Base-by-base conservation (phyloP, 2,113 vertebrate genomes). In the Platysteira castanea region DNA sequence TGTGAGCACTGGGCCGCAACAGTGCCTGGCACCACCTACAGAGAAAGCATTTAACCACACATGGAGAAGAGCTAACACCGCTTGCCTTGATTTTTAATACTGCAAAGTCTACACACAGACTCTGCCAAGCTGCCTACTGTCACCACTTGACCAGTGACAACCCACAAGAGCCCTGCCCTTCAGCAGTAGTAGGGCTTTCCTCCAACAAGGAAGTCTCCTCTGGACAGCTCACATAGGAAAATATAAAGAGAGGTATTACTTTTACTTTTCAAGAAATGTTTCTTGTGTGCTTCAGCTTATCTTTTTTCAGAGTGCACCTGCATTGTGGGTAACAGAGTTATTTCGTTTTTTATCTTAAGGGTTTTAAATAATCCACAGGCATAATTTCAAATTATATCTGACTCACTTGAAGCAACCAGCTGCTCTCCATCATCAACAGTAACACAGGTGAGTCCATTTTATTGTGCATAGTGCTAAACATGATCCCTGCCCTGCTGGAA, bases 1-100 rank as follows among this genome's bases (percentile, higher is more conserved):
- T 4, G 27, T 64, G 76, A 93, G 91, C 95, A 95, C 77, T 76
- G 84, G 81, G 87, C 77, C 1, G 5, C 19, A 0, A 92, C 87
- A 93, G 84, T 6, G 87, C 91, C 89, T 95, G 94, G 93, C 95
- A 95, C 15, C 23, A 7, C 70, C 89, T 78, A 87, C 89, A 93
- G 44, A 78, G 91, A 60, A 65, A 89, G 57, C 35, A 10, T 84
- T 94, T 92, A 95, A 65, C 94, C 95, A 92, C 95, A 92, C 87
- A 35, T 7, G 41, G 95, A 87, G 89, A 84, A 63, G 49, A 91
- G 70, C 87, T 94, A 71, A 68, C 73, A 57, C 53, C 56, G 41
- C 87, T 94, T 61, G 81, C 87, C 93, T 85, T 82, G 74, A 82
- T 73, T 93, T 76, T 77, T 67, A 47, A 63, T 61, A 33, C 73